Evolutionary conservation across 2,797 vertebrate genomes (phyloP).

Genomic region (Gymnoscopelus microlampas): DNA sequence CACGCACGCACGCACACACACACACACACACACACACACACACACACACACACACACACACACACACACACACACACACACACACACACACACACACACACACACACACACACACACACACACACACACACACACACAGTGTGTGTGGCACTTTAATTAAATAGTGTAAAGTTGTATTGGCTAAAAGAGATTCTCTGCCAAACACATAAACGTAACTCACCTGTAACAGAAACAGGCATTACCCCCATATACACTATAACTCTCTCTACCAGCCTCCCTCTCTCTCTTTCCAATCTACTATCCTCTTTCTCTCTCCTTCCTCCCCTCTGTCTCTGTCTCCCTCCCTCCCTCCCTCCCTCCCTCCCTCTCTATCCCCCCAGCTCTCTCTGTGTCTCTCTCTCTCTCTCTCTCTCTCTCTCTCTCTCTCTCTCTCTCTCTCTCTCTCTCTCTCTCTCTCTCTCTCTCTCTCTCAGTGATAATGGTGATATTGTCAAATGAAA

Average conservation of each 20-base stretch:
- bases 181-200: conserved; percentile 68
- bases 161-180: conserved; percentile 80
- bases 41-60: not conserved
- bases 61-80: not conserved
- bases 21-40: conserved; percentile 17
- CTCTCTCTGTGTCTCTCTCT: conserved; percentile 20
- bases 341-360: conserved; percentile 35
- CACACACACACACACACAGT: conserved; percentile 45
- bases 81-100: not conserved
- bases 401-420: too few relatives aligned
- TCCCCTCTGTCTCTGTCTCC: conserved; percentile 12
- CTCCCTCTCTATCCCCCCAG: conserved; percentile 35
- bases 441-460: too few relatives aligned
- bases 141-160: conserved; percentile 78
- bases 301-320: too few relatives aligned
- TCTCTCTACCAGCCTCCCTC: too few relatives aligned
- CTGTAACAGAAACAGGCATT: conserved; percentile 62
- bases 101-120: not conserved
- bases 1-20: not conserved
- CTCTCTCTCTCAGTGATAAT: too few relatives aligned
- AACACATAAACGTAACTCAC: conserved; percentile 72
- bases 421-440: too few relatives aligned
- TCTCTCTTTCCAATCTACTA: too few relatives aligned
- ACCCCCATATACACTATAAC: conserved; percentile 20
- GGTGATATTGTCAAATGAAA: too few relatives aligned